Evolutionary conservation across 53 echinoderm and acorn worm genomes (phyloP).

Genomic region (Patiria pectinifera): DNA sequence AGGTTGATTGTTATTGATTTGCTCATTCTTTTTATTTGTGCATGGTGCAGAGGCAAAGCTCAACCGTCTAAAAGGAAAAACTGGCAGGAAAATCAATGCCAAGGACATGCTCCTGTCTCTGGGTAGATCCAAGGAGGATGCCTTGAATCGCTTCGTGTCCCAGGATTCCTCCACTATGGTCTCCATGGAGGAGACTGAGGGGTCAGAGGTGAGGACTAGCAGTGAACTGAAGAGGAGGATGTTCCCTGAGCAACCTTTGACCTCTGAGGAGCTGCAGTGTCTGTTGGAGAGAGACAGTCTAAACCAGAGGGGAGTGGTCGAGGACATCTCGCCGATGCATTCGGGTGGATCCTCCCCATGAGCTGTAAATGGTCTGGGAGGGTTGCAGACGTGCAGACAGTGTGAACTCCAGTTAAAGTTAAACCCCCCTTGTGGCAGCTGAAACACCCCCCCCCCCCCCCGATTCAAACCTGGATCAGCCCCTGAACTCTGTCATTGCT

Average conservation of each 20-base stretch:
- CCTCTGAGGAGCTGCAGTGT: conserved; percentile 83
- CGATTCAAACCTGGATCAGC: too few species aligned
- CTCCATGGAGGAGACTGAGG: conserved; percentile 50
- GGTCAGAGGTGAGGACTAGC: conserved; percentile 52
- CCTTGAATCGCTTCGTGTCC: conserved; percentile 54
- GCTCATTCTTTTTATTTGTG: neutral
- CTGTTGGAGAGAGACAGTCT: conserved; percentile 85
- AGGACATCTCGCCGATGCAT: conserved; percentile 9
- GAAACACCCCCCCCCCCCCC: too few species aligned
- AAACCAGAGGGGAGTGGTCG: conserved; percentile 30
- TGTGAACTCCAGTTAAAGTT: neutral
- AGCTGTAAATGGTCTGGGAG: neutral
- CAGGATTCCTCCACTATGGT: conserved; percentile 59
- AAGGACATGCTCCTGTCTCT: conserved; percentile 73
- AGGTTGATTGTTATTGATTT: neutral
- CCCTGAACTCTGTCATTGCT: too few species aligned
- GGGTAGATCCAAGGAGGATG: conserved; percentile 63
- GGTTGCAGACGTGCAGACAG: neutral
- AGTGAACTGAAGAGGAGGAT: conserved; percentile 79
- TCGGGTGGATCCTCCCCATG: conserved; percentile 15
- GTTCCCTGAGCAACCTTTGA: conserved; percentile 93
- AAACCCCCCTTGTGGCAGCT: neutral
- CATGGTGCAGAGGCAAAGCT: conserved; percentile 79
- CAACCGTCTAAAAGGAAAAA: conserved; percentile 71
- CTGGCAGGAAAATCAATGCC: conserved; percentile 49